Base-by-base conservation (phyloP, 2,797 vertebrate species). In the Staurois parvus region DNA sequence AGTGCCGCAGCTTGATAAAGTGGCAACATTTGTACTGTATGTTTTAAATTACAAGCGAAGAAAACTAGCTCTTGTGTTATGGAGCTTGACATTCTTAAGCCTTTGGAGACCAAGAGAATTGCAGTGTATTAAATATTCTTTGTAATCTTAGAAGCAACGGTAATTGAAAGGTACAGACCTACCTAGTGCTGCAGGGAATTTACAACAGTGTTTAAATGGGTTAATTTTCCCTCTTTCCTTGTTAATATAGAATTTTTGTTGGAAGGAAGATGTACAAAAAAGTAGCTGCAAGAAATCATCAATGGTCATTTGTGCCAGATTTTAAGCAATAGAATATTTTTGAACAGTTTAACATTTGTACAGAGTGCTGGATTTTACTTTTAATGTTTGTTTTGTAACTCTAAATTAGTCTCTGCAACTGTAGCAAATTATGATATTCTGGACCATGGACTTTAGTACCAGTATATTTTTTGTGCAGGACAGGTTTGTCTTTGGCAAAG, bases 21-120 rank as follows among this genome's bases (percentile, higher is more conserved):
- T 93, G 93, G 93, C 94, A 94, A 93, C 93, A 93, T 93, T 94
- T 93, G 93, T 91, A 83, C 80, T 83, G 80, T 86, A 92, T 93
- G 93, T 94, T 94, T 95, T 94, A 92, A 92, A 94, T 95, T 95
- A 94, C 85, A 37, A 94, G 94, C 94, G 92, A 94, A 94, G 93
- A 89, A 92, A 94, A 91, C 91, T 88, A 89, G 92, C 72, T 77
- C 73, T 86, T 82, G 79, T 59, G 85, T 86, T 86, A 86, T 86
- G 85, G 66, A 76, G 85, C 85, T 86, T 86, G 79, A 86, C 85
- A 86, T 88, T 89, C 91, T 91, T 92, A 93, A 94, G 93, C 91
- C 92, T 92, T 93, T 86, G 89, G 94, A 93, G 91, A 92, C 88
- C 91, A 88, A 92, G 92, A 92, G 92, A 93, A 93, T 92, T 92